Evolutionary conservation across 2,888 invertebrate genomes (phyloP).

Genomic region (Lydus trimaculatus): DNA sequence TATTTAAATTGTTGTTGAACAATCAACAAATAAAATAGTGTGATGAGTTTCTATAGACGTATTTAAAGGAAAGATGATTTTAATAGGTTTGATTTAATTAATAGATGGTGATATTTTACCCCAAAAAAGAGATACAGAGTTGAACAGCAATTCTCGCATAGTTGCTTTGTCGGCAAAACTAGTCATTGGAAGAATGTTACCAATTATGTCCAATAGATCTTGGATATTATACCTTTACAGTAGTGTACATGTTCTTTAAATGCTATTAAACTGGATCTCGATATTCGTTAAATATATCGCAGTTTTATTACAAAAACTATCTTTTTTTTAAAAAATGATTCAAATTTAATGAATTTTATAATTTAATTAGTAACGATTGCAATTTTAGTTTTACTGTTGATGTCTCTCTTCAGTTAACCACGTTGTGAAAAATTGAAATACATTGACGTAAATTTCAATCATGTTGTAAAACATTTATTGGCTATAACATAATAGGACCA

Average conservation of each 20-base stretch:
- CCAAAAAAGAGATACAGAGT: background rate
- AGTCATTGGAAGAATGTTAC: background rate
- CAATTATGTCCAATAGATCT: background rate
- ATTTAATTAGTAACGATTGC: background rate
- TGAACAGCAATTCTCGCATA: background rate
- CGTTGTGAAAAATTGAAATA: slow-evolving; percentile 7
- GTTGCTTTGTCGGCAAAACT: slow-evolving; percentile 3
- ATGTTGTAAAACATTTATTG: slow-evolving; percentile 42
- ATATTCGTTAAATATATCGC: background rate
- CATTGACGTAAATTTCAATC: slow-evolving; percentile 40
- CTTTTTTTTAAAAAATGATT: background rate
- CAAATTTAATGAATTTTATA: too few relatives aligned
- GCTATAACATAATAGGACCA: slow-evolving; percentile 37
- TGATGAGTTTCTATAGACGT: background rate
- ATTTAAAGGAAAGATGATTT: background rate
- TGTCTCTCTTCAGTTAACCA: background rate
- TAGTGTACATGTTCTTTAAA: background rate
- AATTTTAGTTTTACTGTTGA: too few relatives aligned
- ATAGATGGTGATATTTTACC: background rate
- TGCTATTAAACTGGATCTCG: background rate
- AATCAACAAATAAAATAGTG: background rate
- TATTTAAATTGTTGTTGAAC: background rate
- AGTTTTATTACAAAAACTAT: background rate
- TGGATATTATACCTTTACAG: background rate
- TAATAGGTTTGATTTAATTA: background rate